Conservation (phyloP, 2,113 vertebrate species). For the Ciconia maguari region DNA sequence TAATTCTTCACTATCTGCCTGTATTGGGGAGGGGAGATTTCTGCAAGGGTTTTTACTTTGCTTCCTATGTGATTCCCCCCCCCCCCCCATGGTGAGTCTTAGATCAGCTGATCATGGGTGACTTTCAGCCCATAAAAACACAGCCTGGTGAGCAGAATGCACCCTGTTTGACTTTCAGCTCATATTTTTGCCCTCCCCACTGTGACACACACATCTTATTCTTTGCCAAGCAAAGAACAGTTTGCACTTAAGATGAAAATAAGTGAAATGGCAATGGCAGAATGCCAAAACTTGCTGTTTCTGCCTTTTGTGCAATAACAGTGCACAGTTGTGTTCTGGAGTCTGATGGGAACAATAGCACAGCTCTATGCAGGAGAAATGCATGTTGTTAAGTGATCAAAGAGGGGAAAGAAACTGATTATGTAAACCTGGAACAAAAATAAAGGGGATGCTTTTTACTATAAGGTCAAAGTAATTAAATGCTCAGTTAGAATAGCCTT, state of each 20-base stretch:
- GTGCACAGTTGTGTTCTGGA: slow-evolving; percentile 17
- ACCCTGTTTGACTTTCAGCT: slow-evolving; percentile 33
- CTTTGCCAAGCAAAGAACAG: slow-evolving; percentile 20
- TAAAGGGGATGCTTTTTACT: slow-evolving; percentile 15
- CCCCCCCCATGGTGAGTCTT: not conserved
- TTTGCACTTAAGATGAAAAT: slow-evolving; percentile 57
- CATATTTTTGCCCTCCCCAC: slow-evolving; percentile 7
- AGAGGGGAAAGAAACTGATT: slow-evolving; percentile 2
- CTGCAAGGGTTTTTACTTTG: not conserved
- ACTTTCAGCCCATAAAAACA: slow-evolving; percentile 39
- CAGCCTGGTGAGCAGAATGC: slow-evolving; percentile 1
- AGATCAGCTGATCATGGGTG: not conserved
- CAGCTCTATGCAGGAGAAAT: not conserved
- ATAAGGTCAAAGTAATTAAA: slow-evolving; percentile 17
- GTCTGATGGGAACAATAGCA: slow-evolving; percentile 13
- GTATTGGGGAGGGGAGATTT: not conserved
- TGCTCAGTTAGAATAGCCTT: slow-evolving; percentile 8
- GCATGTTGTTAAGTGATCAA: not conserved
- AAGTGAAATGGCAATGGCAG: slow-evolving; percentile 38
- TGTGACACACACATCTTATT: slow-evolving; percentile 18
- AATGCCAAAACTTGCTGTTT: slow-evolving; percentile 37
- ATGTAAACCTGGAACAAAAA: slow-evolving; percentile 33
- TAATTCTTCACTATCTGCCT: not conserved
- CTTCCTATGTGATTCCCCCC: not conserved
- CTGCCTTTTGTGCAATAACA: slow-evolving; percentile 31